phyloP scores from a whole-genome alignment of 2,797 vertebrate genomes.

The Benthosema pterotum region DNA sequence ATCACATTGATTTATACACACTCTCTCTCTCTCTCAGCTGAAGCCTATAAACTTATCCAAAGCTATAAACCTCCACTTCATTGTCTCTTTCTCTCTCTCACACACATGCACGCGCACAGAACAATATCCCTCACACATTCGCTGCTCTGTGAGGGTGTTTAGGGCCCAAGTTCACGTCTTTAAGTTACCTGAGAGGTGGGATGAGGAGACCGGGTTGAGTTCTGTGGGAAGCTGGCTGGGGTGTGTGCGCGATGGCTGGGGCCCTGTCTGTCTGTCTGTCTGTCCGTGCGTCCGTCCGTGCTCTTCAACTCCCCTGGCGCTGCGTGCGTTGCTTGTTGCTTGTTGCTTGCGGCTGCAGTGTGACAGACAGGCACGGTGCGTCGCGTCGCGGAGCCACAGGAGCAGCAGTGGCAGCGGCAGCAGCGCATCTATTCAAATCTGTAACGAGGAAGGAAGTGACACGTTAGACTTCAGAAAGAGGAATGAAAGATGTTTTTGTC shows the following conservation, averaged over 20 bases:
- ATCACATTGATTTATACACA: neutral
- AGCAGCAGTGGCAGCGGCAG: conserved; percentile 24
- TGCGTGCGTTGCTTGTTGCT: neutral
- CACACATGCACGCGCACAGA: neutral
- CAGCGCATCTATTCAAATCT: conserved; percentile 50
- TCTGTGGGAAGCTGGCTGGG: conserved; percentile 9
- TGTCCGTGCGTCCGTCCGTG: neutral
- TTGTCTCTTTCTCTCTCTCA: too few relatives aligned
- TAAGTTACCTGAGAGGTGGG: conserved; percentile 58
- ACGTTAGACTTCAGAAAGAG: conserved; percentile 53
- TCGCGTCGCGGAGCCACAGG: too few relatives aligned
- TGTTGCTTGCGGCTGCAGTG: conserved; percentile 24
- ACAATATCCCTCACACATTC: too few relatives aligned
- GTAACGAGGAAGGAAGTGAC: conserved; percentile 76
- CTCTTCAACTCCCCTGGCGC: neutral
- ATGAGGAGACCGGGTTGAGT: conserved; percentile 20
- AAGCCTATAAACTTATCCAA: too few relatives aligned
- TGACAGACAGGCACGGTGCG: conserved; percentile 31
- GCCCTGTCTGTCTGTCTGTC: conserved; percentile 2
- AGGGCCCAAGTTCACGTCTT: neutral
- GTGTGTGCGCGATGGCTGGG: neutral
- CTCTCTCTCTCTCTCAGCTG: neutral
- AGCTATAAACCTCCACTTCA: too few relatives aligned
- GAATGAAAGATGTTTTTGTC: conserved; percentile 64
- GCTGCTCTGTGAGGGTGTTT: conserved; percentile 4